phyloP scores from a whole-genome alignment of 2,888 invertebrate genomes.

The Trisateles emortualis region DNA sequence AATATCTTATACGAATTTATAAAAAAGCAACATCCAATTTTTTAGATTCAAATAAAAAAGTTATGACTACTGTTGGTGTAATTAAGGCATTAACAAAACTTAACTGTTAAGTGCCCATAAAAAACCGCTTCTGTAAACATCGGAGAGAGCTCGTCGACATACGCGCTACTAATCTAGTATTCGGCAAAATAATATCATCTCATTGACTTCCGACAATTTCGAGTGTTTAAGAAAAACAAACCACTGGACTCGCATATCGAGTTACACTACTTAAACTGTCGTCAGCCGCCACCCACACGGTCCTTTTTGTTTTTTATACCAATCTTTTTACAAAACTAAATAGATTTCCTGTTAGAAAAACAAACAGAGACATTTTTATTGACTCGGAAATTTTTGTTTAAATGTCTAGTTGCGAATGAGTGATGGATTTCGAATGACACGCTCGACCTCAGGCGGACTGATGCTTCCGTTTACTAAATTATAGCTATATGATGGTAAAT shows the following conservation, averaged over 20 bases:
- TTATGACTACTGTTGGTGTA: constrained; percentile 16
- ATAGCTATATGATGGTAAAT: constrained; percentile 22
- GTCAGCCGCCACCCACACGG: constrained; percentile 82
- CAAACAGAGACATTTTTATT: constrained; percentile 82
- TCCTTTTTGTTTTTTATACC: constrained; percentile 72
- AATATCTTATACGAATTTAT: no score
- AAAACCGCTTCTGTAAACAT: constrained; percentile 47
- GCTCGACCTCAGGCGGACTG: constrained; percentile 65
- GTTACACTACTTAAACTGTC: constrained; percentile 86
- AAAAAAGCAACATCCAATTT: no score
- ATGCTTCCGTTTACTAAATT: constrained; percentile 69
- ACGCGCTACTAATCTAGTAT: constrained; percentile 47
- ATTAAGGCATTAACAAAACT: constrained; percentile 29
- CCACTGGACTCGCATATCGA: constrained; percentile 75
- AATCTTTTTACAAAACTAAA: constrained; percentile 77
- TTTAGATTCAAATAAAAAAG: no score
- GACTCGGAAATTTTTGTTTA: constrained; percentile 76
- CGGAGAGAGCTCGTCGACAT: constrained; percentile 24
- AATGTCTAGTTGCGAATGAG: constrained; percentile 80
- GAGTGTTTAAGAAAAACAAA: constrained; percentile 77
- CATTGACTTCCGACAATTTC: constrained; percentile 76
- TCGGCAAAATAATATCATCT: constrained; percentile 71
- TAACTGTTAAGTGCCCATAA: constrained; percentile 37
- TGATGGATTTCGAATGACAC: constrained; percentile 82
- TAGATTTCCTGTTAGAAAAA: constrained; percentile 86